Evolutionary conservation across 2,113 vertebrate genomes (phyloP).

Genomic region (Syrmaticus mikado): DNA sequence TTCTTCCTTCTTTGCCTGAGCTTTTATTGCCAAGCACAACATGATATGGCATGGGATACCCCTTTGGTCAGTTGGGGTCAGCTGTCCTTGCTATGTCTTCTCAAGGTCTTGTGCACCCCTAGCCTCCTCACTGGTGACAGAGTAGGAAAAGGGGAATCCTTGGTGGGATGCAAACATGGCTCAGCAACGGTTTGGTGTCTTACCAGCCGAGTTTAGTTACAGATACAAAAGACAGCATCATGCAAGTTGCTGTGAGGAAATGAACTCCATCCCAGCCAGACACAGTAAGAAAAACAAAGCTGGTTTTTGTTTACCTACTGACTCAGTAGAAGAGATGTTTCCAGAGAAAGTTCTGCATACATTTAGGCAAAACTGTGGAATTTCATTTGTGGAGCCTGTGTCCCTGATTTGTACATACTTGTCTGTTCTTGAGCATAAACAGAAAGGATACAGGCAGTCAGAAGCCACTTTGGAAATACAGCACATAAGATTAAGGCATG

Average conservation of each 20-base stretch:
- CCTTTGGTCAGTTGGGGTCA: neutral
- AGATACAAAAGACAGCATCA: neutral
- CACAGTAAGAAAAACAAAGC: neutral
- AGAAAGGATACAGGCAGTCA: neutral
- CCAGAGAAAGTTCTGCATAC: neutral
- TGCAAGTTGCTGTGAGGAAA: neutral
- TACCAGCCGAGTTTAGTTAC: neutral
- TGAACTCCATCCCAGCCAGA: neutral
- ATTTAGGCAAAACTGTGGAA: neutral
- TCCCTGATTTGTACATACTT: neutral
- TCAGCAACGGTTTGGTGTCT: neutral
- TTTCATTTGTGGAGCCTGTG: neutral
- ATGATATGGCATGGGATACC: neutral
- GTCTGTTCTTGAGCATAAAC: neutral
- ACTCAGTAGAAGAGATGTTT: neutral
- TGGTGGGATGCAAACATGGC: neutral
- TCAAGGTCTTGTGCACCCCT: neutral
- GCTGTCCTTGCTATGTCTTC: neutral
- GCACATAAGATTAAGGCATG: neutral
- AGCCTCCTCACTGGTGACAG: neutral
- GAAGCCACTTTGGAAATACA: neutral
- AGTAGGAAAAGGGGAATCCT: neutral
- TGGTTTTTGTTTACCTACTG: neutral
- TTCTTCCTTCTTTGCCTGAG: neutral
- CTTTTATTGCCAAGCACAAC: neutral